A percentile compares a stretch with the other conserved stretches of the same genome.
phyloP scores from a whole-genome alignment of 2,888 invertebrate genomes.

The Ophioninae sp. region DNA sequence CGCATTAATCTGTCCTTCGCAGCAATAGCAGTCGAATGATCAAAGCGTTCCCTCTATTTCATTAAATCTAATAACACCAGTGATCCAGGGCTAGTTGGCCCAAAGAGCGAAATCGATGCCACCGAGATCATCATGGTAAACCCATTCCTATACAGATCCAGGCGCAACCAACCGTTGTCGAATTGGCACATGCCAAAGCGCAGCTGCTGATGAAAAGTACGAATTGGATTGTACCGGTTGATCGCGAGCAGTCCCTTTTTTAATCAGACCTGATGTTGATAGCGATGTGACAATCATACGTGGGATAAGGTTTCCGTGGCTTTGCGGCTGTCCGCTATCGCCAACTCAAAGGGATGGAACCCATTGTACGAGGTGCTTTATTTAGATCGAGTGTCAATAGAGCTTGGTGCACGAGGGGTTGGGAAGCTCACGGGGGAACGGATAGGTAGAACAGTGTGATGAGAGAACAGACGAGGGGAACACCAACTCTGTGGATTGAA shows the following conservation, averaged over 20 bases:
- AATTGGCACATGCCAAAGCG: background rate
- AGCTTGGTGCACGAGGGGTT: conserved; percentile 32
- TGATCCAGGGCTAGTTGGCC: background rate
- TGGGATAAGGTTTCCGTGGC: conserved; percentile 5
- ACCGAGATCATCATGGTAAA: background rate
- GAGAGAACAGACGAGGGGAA: conserved; percentile 32
- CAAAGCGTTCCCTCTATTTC: background rate
- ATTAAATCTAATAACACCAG: background rate
- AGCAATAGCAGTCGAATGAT: background rate
- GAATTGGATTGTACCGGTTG: background rate
- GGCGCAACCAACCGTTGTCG: background rate
- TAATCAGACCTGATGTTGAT: background rate
- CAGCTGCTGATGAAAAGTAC: background rate
- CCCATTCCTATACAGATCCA: background rate
- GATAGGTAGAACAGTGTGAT: conserved; percentile 15
- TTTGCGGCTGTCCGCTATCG: conserved; percentile 61
- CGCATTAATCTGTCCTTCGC: background rate
- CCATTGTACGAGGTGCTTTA: conserved; percentile 71
- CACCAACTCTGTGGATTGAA: conserved; percentile 16
- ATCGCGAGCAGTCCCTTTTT: background rate
- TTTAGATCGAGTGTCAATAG: conserved; percentile 74
- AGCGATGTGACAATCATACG: conserved; percentile 1
- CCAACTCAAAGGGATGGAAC: conserved; percentile 42
- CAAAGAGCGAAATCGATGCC: background rate
- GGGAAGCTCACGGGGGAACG: conserved; percentile 15